A percentile compares a stretch with the other conserved stretches of the same genome.
Evolutionary conservation across 2,888 invertebrate genomes (phyloP).

Genomic region (Bombylius major): DNA sequence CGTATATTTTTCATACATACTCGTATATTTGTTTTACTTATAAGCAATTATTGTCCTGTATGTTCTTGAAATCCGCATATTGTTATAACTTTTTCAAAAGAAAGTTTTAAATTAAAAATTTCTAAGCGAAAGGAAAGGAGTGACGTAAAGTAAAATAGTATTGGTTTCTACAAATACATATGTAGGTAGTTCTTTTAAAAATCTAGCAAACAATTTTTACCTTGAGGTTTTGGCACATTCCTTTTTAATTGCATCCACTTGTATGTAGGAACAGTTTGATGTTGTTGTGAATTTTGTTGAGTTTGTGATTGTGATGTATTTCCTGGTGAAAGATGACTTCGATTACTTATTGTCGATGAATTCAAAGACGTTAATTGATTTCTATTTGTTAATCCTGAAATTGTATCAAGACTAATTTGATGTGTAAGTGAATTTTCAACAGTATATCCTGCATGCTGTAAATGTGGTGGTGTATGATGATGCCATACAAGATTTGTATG

Average conservation of each 20-base stretch:
- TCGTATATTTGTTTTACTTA: no score
- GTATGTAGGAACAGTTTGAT: slow-evolving; percentile 71
- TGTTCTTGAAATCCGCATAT: no score
- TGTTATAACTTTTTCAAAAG: no score
- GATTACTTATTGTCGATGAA: slow-evolving; percentile 10
- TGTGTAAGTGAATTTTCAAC: slow-evolving; percentile 15
- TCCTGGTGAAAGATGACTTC: slow-evolving; percentile 9
- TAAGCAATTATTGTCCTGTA: no score
- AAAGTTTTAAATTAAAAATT: no score
- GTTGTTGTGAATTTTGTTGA: slow-evolving; percentile 39
- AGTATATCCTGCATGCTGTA: slow-evolving; percentile 24
- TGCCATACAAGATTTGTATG: slow-evolving; percentile 21
- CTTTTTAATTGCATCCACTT: slow-evolving; percentile 99
- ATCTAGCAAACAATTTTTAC: slow-evolving; percentile 44
- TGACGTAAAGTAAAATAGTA: no score
- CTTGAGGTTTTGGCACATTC: slow-evolving; percentile 86
- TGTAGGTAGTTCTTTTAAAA: no score
- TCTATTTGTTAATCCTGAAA: background rate
- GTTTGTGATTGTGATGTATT: slow-evolving; percentile 20
- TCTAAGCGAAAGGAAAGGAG: no score
- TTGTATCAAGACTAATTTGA: slow-evolving; percentile 9
- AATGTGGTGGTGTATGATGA: slow-evolving; percentile 29
- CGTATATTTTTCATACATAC: no score
- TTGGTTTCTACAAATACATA: no score
- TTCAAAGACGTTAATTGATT: slow-evolving; percentile 2